These are phyloP conservation scores for Periophthalmodon schlosseri DNA, from an alignment of 2,113 vertebrate species.

Conservation along the genomic window DNA sequence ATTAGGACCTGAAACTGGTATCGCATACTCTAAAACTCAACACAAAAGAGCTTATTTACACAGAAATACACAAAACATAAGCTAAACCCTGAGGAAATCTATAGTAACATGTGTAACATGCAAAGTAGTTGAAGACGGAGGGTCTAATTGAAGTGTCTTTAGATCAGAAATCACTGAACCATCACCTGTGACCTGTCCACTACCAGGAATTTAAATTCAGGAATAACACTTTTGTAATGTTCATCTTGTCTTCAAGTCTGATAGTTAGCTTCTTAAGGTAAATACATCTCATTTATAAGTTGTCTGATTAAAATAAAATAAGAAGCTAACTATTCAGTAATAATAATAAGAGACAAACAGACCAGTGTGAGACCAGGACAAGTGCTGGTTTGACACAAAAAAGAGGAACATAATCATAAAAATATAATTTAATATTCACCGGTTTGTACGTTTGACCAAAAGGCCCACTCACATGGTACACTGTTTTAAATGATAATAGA, in stretches of 20 bases:
- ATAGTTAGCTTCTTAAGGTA: too few relatives aligned
- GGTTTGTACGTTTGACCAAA: slow-evolving; percentile 46
- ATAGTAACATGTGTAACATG: neutral
- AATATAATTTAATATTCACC: slow-evolving; percentile 36
- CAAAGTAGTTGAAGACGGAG: neutral
- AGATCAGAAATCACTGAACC: slow-evolving; percentile 33
- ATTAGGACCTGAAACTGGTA: too few relatives aligned
- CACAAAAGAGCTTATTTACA: too few relatives aligned
- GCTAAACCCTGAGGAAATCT: too few relatives aligned
- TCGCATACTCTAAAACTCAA: too few relatives aligned
- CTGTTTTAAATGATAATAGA: slow-evolving; percentile 54
- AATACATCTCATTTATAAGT: too few relatives aligned
- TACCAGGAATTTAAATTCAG: slow-evolving; percentile 19
- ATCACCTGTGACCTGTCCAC: slow-evolving; percentile 41
- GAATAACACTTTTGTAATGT: neutral
- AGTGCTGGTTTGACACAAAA: slow-evolving; percentile 41
- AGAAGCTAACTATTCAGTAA: too few relatives aligned
- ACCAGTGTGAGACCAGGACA: slow-evolving; percentile 43
- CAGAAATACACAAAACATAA: too few relatives aligned
- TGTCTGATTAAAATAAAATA: too few relatives aligned
- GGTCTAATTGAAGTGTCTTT: slow-evolving; percentile 71
- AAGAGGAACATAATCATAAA: slow-evolving; percentile 19
- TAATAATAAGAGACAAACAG: too few relatives aligned
- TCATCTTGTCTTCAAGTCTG: too few relatives aligned
- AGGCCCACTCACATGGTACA: slow-evolving; percentile 42